Conservation (phyloP, 2,797 vertebrate species). For the Cheracebus regulus region DNA sequence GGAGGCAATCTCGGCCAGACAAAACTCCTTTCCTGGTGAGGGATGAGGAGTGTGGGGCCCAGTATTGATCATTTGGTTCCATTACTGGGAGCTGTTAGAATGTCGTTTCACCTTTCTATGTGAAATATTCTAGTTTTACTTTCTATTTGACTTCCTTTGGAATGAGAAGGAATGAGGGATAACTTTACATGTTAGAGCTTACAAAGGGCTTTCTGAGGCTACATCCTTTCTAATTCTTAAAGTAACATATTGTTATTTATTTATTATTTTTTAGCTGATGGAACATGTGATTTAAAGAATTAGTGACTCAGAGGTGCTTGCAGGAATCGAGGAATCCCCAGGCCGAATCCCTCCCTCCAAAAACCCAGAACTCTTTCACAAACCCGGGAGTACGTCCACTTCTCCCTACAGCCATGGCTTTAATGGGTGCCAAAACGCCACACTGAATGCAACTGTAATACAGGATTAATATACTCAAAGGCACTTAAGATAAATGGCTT, state of each 20-base stretch:
- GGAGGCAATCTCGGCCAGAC: background rate
- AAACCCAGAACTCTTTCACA: background rate
- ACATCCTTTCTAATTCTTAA: constrained; percentile 1
- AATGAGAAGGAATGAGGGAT: background rate
- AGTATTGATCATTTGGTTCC: background rate
- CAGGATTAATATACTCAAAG: constrained; percentile 29
- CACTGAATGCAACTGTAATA: background rate
- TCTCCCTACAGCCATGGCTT: background rate
- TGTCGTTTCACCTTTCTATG: background rate
- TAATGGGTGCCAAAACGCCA: background rate
- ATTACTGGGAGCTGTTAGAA: background rate
- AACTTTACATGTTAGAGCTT: background rate
- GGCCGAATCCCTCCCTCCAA: background rate
- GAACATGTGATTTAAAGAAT: constrained; percentile 37
- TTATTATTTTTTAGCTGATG: background rate
- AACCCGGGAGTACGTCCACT: background rate
- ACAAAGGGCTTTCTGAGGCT: background rate
- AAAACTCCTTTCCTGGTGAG: background rate
- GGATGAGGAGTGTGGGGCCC: background rate
- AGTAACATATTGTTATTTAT: background rate
- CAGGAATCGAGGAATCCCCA: background rate
- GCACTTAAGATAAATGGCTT: background rate
- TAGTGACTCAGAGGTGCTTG: constrained; percentile 27
- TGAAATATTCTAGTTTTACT: constrained; percentile 28
- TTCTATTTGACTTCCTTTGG: background rate